Evolutionary conservation across 2,888 invertebrate genomes (phyloP), one percentile per base, ranked within the genome.

Genomic region (Coelopa pilipes): DNA sequence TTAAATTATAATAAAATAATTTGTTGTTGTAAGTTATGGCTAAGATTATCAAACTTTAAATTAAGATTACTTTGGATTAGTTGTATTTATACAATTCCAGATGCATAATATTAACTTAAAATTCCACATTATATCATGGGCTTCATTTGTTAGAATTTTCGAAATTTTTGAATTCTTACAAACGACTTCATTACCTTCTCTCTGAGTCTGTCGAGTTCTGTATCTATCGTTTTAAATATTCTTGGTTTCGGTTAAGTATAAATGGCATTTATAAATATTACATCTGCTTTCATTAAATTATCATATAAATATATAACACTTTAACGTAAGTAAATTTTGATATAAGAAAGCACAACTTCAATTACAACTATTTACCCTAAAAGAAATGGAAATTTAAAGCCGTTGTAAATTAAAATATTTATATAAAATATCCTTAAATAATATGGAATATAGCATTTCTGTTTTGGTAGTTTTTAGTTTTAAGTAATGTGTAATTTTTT

Each of bases 211-310:
- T 34, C 34, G 34, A 34, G 34, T 34, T 34, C 34, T 34, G 34
- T 34, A 34, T 34, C 34, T 34, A 34, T 34, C 34, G 34, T 34
- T 34, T 34, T 34, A 13, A 49, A 49, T 49, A 49, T 53, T 15
- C 13, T 53, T 24, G 71, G 63, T 71, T 71, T 65, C 55, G 71
- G 71, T 71, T 65, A 50, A 55, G 45, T 55, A 19, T 65, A 55
- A 49, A 65, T 53, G 53, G 71, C 65, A 65, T 71, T 71, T 71
- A 71, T 71, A 71, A 65, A 71, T 71, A 71, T 55, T 17, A 17
- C 71, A 71, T 55, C 71, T 65, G 65, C 47, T 71, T 55, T 65
- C 71, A 71, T 71, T 65, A 53, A 65, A 21, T 46, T 21, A 55
- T 46, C 45, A 34, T 62, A 53, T 53, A 53, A 62, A 62, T 17